phyloP scores from a whole-genome alignment of 2,797 vertebrate genomes.

The Syncerus caffer region DNA sequence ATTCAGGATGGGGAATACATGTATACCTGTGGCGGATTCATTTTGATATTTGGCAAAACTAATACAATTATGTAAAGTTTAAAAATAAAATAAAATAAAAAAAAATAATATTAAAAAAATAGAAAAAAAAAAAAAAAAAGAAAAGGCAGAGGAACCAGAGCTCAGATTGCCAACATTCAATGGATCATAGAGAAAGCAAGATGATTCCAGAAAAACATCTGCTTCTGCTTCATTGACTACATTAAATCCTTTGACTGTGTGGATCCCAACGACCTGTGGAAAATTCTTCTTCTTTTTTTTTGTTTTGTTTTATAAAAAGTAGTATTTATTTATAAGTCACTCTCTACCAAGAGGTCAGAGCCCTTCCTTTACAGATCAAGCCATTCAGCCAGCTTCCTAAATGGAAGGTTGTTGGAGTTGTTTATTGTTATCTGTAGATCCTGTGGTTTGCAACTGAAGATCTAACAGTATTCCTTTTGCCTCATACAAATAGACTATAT shows the following conservation, averaged over 20 bases:
- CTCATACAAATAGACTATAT: background rate
- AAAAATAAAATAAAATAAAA: no score
- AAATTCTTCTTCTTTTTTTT: background rate
- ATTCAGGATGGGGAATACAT: no score
- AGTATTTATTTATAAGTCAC: slow-evolving; percentile 28
- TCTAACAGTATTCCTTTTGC: background rate
- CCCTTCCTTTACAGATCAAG: background rate
- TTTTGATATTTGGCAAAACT: no score
- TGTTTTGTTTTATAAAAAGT: background rate
- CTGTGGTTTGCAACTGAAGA: background rate
- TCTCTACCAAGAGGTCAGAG: background rate
- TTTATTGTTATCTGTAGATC: background rate
- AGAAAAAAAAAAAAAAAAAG: no score
- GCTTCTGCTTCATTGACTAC: background rate
- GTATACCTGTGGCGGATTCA: no score
- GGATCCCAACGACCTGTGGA: rapidly evolving
- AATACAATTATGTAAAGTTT: no score
- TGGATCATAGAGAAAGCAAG: background rate
- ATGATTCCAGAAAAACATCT: background rate
- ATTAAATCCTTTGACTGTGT: background rate
- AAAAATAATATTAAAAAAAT: no score
- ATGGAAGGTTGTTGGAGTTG: background rate
- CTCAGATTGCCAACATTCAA: background rate
- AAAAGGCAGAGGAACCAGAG: background rate
- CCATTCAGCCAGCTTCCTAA: background rate